These are phyloP conservation scores for Bucco capensis DNA, from an alignment of 2,113 vertebrate species.

Conservation along the genomic window DNA sequence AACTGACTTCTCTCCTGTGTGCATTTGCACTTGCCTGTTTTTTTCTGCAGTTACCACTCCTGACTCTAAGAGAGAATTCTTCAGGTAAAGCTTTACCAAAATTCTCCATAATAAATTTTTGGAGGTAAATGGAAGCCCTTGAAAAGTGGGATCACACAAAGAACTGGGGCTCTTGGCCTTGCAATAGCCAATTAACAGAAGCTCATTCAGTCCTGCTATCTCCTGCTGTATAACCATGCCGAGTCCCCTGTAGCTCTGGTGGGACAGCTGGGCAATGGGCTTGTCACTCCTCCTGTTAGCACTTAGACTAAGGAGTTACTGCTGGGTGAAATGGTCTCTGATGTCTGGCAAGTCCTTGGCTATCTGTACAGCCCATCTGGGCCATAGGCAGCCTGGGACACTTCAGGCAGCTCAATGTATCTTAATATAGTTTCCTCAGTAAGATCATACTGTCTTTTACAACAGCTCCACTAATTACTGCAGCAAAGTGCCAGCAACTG, in stretches of 20 bases:
- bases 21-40: not conserved
- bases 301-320: not conserved
- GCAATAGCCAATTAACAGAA: not conserved
- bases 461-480: conserved; percentile 16
- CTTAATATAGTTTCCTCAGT: not conserved
- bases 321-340: accelerated
- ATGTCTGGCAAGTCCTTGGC: not conserved
- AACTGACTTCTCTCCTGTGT: not conserved
- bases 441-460: conserved; percentile 9
- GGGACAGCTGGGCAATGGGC: accelerated
- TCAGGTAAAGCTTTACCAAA: not conserved
- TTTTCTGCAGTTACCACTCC: not conserved
- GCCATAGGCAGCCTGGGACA: not conserved
- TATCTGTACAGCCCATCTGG: not conserved
- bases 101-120: not conserved
- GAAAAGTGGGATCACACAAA: not conserved
- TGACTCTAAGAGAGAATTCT: not conserved
- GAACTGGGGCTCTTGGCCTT: not conserved
- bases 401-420: not conserved
- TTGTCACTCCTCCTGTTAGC: not conserved
- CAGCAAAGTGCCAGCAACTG: not conserved
- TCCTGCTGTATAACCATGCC: not conserved
- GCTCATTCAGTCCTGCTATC: not conserved
- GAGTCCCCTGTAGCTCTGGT: not conserved
- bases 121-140: not conserved